Evolutionary conservation across 2,888 invertebrate genomes (phyloP).

Genomic region (Euspilapteryx auroguttella): DNA sequence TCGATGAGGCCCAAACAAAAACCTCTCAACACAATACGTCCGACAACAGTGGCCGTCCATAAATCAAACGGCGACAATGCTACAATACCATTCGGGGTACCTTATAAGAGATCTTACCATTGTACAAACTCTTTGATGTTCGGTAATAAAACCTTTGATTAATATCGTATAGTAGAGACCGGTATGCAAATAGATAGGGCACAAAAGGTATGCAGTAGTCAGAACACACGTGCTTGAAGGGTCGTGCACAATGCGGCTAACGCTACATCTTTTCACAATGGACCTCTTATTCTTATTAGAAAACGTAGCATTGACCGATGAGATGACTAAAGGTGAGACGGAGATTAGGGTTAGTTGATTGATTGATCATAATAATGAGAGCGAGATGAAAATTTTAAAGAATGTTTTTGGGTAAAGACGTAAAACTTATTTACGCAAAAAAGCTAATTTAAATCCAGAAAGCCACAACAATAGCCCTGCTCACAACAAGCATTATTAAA

Average conservation of each 20-base stretch:
- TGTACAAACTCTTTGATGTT: slow-evolving; percentile 59
- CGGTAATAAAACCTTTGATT: slow-evolving; percentile 63
- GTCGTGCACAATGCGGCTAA: slow-evolving; percentile 32
- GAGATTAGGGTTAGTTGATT: too few relatives aligned
- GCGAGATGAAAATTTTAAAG: too few relatives aligned
- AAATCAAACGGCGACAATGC: slow-evolving; percentile 53
- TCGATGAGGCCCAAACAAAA: slow-evolving; percentile 56
- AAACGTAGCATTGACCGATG: slow-evolving; percentile 13
- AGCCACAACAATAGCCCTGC: neutral
- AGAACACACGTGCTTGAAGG: slow-evolving; percentile 47
- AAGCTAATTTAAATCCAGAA: neutral
- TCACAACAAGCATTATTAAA: neutral
- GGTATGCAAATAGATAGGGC: slow-evolving; percentile 54
- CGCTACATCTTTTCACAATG: slow-evolving; percentile 46
- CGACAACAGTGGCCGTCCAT: slow-evolving; percentile 59
- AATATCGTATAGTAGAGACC: slow-evolving; percentile 51
- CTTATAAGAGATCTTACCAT: slow-evolving; percentile 61
- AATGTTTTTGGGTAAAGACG: too few relatives aligned
- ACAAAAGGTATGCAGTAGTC: slow-evolving; percentile 34
- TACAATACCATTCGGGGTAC: slow-evolving; percentile 61
- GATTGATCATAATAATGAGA: too few relatives aligned
- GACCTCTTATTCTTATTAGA: slow-evolving; percentile 35
- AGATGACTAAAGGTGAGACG: too few relatives aligned
- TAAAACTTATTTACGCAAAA: neutral
- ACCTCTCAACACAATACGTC: slow-evolving; percentile 57